These are phyloP conservation scores for Dendrocincla fuliginosa DNA, from an alignment of 2,797 vertebrate species.

Conservation along the genomic window DNA sequence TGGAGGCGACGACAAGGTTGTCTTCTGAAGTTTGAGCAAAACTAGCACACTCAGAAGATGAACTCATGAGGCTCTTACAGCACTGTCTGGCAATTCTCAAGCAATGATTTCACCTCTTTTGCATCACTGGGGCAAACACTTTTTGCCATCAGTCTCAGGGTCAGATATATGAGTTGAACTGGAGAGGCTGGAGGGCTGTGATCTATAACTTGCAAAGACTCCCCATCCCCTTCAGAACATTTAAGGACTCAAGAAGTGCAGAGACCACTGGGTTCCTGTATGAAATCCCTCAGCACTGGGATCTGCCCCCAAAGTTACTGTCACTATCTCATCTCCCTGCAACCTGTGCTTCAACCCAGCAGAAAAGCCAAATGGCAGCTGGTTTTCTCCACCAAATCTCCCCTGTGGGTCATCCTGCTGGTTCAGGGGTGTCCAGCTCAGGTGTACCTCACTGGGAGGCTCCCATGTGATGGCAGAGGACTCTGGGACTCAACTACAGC, in stretches of 20 bases:
- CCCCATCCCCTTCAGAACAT: not conserved
- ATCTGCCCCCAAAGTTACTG: not conserved
- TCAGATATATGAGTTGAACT: fast-evolving
- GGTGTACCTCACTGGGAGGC: not conserved
- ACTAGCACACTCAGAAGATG: not conserved
- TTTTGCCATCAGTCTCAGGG: not conserved
- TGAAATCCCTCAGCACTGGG: not conserved
- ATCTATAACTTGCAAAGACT: not conserved
- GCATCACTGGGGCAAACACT: fast-evolving
- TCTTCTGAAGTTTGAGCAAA: not conserved
- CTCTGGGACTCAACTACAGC: not conserved
- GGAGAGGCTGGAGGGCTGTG: not conserved
- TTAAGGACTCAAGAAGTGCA: not conserved
- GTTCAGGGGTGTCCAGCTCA: not conserved
- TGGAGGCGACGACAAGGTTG: not conserved
- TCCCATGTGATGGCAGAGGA: not conserved
- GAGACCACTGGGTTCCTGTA: not conserved
- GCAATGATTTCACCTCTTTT: not conserved
- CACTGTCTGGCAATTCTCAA: not conserved
- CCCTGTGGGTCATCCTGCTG: fast-evolving
- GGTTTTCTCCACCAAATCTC: not conserved
- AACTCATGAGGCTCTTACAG: not conserved
- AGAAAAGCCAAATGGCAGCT: not conserved
- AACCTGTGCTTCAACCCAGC: not conserved
- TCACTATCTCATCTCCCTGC: not conserved